Base-by-base conservation (phyloP, 2,888 invertebrate genomes). In the Polydesmus complanatus region DNA sequence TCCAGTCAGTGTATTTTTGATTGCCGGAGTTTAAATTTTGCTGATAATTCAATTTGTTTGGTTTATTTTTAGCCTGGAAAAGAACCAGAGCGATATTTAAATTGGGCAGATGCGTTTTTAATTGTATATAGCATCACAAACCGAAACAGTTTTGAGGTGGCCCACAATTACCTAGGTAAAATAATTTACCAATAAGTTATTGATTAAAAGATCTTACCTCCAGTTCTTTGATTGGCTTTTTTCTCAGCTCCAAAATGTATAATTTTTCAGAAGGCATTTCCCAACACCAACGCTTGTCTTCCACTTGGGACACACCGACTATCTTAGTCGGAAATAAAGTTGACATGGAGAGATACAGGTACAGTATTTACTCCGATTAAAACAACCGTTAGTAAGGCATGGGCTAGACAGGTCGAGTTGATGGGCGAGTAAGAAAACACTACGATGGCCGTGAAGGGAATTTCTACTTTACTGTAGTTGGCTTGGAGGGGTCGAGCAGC, bases 261-360 rank as follows among this genome's bases (percentile, higher is more conserved):
- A n/a, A n/a, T n/a, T n/a, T n/a, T n/a, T n/a, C n/a, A n/a, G 71
- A 73, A 53, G 68, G 67, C 56, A 70, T 75, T n/a, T 66, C 70
- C 1, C 68, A 71, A 27, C 72, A 73, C 64, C 69, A 72, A 59
- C 71, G 73, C 62, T 66, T 69, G 22, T 65, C 69, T 0, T 37
- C 37, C 5, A 14, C 37, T 8, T 37, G 37, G 37, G 73, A 75
- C 58, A 70, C 71, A 54, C 72, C 73, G 18, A 66, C 73, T 3
- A 70, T 73, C n/a, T 67, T 77, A 18, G 69, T 75, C 0, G 77
- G 75, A 26, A 77, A 75, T 67, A 77, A 77, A 67, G 72, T 70
- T 55, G 77, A 77, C 65, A 66, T 77, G 63, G 77, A 77, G 65
- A 65, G 76, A 67, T 76, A 75, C 67, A 71, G 76, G 75, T 76